phyloP scores from a whole-genome alignment of 2,888 invertebrate genomes.

The Atrina japonica region DNA sequence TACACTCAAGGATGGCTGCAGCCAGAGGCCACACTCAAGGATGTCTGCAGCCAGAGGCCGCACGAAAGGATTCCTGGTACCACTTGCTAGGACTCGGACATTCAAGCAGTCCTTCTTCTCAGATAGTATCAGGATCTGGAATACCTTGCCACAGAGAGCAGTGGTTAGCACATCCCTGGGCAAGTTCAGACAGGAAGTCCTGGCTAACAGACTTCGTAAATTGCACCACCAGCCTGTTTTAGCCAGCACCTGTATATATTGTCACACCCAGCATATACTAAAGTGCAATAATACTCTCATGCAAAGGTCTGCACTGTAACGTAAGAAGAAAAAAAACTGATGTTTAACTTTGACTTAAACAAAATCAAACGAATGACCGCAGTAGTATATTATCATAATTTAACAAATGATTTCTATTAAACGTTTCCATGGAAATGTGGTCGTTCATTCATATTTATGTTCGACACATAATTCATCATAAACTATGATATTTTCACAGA shows the following conservation, averaged over 20 bases:
- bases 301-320: no score
- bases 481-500: no score
- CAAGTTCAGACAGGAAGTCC: constrained; percentile 6
- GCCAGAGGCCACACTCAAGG: constrained; percentile 1
- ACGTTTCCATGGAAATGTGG: no score
- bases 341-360: no score
- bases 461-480: no score
- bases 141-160: not conserved
- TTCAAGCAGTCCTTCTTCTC: constrained; percentile 15
- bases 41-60: not conserved
- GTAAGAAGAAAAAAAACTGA: no score
- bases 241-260: constrained; percentile 15
- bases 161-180: constrained; percentile 5
- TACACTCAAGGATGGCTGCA: not conserved
- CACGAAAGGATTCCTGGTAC: constrained; percentile 3
- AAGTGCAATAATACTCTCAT: no score
- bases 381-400: no score
- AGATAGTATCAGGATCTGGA: constrained; percentile 7
- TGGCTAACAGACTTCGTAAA: constrained; percentile 1
- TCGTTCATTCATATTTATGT: no score
- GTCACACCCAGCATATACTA: not conserved
- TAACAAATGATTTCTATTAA: no score
- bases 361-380: no score
- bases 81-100: constrained; percentile 5
- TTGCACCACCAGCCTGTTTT: constrained; percentile 9